These are phyloP conservation scores for Gymnoscelis rufifasciata DNA, from an alignment of 2,888 invertebrate species.

Conservation along the genomic window DNA sequence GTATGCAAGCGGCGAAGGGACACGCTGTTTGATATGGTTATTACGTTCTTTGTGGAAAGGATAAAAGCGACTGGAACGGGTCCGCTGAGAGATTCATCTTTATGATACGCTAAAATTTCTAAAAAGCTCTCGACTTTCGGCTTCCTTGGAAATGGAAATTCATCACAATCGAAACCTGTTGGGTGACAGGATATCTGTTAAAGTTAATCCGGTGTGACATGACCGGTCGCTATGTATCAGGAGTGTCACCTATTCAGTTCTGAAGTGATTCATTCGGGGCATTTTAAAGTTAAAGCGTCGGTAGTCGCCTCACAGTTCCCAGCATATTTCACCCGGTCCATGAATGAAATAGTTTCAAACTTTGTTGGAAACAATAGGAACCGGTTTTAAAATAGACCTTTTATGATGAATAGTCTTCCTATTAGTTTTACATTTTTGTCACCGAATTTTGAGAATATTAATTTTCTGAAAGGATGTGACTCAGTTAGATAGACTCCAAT, in stretches of 20 bases:
- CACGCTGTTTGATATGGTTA: conserved; percentile 78
- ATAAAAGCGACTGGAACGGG: conserved; percentile 63
- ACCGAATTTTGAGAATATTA: background rate
- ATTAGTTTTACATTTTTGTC: background rate
- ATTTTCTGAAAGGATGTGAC: no score
- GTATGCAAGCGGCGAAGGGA: conserved; percentile 74
- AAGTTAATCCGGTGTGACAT: conserved; percentile 60
- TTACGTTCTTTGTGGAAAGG: conserved; percentile 73
- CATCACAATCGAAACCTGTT: conserved; percentile 59
- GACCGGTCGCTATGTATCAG: conserved; percentile 55
- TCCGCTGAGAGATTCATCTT: conserved; percentile 66
- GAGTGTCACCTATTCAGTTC: conserved; percentile 43
- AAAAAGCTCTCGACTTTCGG: conserved; percentile 52
- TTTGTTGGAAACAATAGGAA: conserved; percentile 18
- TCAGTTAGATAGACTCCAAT: no score
- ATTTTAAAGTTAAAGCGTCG: conserved; percentile 11
- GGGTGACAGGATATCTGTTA: conserved; percentile 41
- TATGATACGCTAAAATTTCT: conserved; percentile 72
- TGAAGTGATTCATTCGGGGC: conserved; percentile 40
- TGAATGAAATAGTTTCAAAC: conserved; percentile 21
- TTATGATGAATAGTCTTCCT: conserved; percentile 2
- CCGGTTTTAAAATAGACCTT: conserved; percentile 15
- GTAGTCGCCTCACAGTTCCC: conserved; percentile 9
- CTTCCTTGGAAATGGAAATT: conserved; percentile 68
- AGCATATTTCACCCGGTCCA: conserved; percentile 16